Evolutionary conservation across 2,797 vertebrate species (phyloP).

Genomic region (Neoniphon sammara): DNA sequence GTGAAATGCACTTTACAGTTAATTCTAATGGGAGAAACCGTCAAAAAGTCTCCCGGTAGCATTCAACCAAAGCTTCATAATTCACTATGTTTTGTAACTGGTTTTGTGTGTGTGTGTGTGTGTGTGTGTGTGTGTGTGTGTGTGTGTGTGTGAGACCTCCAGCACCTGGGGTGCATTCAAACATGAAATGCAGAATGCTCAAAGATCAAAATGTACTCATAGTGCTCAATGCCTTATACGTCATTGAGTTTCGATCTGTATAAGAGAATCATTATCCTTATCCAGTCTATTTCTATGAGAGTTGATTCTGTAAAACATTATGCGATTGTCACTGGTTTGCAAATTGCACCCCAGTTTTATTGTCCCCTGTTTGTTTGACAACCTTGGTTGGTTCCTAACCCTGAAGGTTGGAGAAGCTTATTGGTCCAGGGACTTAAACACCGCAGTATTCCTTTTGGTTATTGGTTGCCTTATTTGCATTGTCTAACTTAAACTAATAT

Average conservation of each 20-base stretch:
- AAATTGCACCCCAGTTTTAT: constrained; percentile 58
- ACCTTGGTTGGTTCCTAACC: constrained; percentile 53
- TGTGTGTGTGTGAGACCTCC: constrained; percentile 16
- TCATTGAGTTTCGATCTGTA: constrained; percentile 38
- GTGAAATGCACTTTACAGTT: constrained; percentile 88
- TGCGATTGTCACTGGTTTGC: constrained; percentile 49
- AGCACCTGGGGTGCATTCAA: constrained; percentile 62
- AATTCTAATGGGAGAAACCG: constrained; percentile 75
- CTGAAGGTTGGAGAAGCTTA: constrained; percentile 38
- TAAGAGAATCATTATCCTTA: constrained; percentile 27
- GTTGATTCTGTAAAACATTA: constrained; percentile 51
- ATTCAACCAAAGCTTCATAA: constrained; percentile 86
- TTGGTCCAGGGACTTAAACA: constrained; percentile 82
- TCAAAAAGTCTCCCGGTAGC: constrained; percentile 80
- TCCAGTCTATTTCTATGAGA: constrained; percentile 22
- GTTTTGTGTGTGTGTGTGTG: constrained; percentile 26
- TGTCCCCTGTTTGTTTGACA: constrained; percentile 68
- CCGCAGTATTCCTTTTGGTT: constrained; percentile 84
- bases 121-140: background rate
- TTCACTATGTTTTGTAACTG: constrained; percentile 67
- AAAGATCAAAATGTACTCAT: constrained; percentile 61
- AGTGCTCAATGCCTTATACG: constrained; percentile 6
- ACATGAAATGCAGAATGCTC: constrained; percentile 57
- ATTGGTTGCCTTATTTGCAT: constrained; percentile 76
- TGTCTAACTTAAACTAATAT: constrained; percentile 85